Evolutionary conservation across 2,113 vertebrate species (phyloP), one percentile per base, ranked within the genome.

Genomic region (Cromileptes altivelis): DNA sequence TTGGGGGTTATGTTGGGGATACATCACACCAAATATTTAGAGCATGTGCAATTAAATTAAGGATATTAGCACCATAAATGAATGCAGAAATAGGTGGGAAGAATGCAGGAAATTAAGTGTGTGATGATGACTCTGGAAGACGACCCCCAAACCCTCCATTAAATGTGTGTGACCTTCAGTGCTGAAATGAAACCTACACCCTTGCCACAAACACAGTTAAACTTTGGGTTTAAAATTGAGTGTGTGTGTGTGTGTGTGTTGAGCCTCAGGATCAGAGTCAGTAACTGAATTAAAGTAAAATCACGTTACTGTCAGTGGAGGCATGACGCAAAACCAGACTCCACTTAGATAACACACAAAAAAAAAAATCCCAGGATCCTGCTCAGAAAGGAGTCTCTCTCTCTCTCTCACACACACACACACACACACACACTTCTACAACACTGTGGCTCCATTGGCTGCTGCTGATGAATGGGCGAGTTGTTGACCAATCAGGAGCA

Each of bases 401-500:
- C n/a, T n/a, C n/a, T n/a, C n/a, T n/a, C n/a, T n/a, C n/a, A n/a
- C 45, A 53, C 69, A 56, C 63, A 72, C 69, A 70, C 57, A 68
- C 30, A 40, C 53, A 25, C 57, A 27, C 70, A 27, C 62, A 69
- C 40, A 40, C 3, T 47, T 55, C 57, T 75, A 78, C 70, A 82
- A 67, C 47, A 3, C 45, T 27, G 53, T 7, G 0, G 23, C 0
- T 47, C 56, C 65, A 93, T 90, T 90, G 92, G 91, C 80, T 85
- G 73, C 75, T 49, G 55, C 73, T 70, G 52, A 86, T 91, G 79
- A 91, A 88, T 91, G 88, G 60, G 12, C 0, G 15, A 47, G 64
- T 70, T 87, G 70, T 88, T 23, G 65, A 68, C 90, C 89, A 92
- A 93, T 92, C 86, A 89, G 85, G 18, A 68, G 71, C 84, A 90